Conservation (phyloP, 2,797 vertebrate genomes). For the Sebastes itinus region DNA sequence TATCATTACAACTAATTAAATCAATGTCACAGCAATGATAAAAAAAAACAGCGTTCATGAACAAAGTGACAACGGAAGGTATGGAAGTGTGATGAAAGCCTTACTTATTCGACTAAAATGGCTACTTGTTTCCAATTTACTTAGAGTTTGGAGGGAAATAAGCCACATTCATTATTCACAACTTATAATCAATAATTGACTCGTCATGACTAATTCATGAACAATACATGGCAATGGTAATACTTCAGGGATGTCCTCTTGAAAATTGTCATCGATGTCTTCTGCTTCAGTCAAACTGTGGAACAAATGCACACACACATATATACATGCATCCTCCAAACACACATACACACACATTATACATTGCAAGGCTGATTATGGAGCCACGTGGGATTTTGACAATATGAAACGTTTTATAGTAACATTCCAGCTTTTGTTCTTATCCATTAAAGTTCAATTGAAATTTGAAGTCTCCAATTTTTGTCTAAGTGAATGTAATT, state of each 20-base stretch:
- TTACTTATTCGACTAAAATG: background rate
- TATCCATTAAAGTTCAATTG: background rate
- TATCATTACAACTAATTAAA: background rate
- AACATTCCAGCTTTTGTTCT: background rate
- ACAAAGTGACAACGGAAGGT: background rate
- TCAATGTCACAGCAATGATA: background rate
- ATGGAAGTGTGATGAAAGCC: background rate
- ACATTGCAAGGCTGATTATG: background rate
- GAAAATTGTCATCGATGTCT: background rate
- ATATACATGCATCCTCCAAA: background rate
- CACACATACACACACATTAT: background rate
- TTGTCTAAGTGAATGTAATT: background rate
- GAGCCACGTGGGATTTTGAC: background rate
- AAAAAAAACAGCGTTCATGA: background rate
- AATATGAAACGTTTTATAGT: background rate
- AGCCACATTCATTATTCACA: background rate
- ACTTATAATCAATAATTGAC: constrained; percentile 13
- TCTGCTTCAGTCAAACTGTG: background rate
- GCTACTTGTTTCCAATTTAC: background rate
- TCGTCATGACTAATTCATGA: constrained; percentile 7
- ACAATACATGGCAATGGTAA: background rate
- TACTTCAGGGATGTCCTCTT: background rate
- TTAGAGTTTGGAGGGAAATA: background rate
- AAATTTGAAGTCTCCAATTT: background rate
- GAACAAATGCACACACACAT: background rate